Percentiles rank a stretch among this genome's conserved stretches.
Conservation (phyloP, 1,140 invertebrate genomes). For the Homalodisca vitripennis region DNA sequence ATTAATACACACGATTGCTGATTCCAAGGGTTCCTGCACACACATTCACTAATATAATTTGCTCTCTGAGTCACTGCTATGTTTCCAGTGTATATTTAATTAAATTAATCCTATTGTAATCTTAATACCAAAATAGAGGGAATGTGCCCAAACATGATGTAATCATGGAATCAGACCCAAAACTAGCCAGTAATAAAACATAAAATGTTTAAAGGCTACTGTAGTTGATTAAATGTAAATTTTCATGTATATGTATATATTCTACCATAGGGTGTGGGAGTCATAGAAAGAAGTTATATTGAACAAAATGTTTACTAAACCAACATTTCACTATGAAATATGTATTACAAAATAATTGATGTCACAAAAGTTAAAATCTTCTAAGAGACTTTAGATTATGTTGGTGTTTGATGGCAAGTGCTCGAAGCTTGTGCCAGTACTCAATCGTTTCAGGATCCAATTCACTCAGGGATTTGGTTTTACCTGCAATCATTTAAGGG, state of each 20-base stretch:
- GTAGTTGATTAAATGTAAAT: too few relatives aligned
- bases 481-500: slow-evolving; percentile 46
- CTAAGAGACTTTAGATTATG: slow-evolving; percentile 46
- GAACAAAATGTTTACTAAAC: background rate
- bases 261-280: background rate
- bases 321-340: background rate
- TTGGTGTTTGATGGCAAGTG: slow-evolving; percentile 58
- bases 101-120: too few relatives aligned
- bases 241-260: background rate
- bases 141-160: too few relatives aligned
- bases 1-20: too few relatives aligned
- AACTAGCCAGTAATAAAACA: too few relatives aligned
- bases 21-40: too few relatives aligned
- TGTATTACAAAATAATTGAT: background rate
- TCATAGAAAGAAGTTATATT: background rate
- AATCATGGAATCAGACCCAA: background rate
- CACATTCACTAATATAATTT: too few relatives aligned
- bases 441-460: slow-evolving; percentile 74
- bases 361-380: background rate
- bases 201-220: too few relatives aligned
- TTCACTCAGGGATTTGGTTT: slow-evolving; percentile 63
- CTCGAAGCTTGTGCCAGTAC: slow-evolving; percentile 74
- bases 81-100: too few relatives aligned
- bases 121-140: too few relatives aligned
- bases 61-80: too few relatives aligned